Percentiles rank a stretch among this genome's conserved stretches.
phyloP scores from a whole-genome alignment of 2,888 invertebrate genomes.

The Malthinus flaveolus region DNA sequence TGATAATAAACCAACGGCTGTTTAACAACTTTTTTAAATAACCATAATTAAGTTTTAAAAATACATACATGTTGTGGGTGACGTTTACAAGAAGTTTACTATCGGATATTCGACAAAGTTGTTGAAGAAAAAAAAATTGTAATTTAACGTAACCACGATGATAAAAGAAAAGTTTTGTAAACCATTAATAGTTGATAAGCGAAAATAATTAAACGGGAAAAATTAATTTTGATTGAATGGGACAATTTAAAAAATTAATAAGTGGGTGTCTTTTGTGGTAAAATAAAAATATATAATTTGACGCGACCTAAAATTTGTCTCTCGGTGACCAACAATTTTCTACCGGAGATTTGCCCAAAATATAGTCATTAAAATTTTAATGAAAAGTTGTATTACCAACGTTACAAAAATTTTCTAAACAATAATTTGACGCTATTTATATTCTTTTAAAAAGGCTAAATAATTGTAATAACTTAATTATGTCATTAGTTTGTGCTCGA shows the following conservation, averaged over 20 bases:
- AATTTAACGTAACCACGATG: constrained; percentile 7
- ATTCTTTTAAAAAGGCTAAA: not conserved
- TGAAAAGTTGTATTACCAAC: too few species aligned
- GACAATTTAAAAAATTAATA: not conserved
- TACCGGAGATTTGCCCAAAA: too few species aligned
- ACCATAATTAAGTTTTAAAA: constrained; percentile 31
- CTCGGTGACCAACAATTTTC: too few species aligned
- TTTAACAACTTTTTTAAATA: constrained; percentile 30
- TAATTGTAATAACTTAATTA: not conserved
- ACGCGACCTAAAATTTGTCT: not conserved
- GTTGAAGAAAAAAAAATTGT: constrained; percentile 11
- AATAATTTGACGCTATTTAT: too few species aligned
- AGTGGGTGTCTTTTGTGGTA: not conserved
- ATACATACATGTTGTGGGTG: constrained; percentile 20
- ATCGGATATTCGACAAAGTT: constrained; percentile 16
- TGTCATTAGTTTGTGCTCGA: not conserved
- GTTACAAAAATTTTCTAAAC: too few species aligned
- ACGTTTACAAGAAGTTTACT: constrained; percentile 14
- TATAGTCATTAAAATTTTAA: too few species aligned
- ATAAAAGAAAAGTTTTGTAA: constrained; percentile 3
- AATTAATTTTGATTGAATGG: not conserved
- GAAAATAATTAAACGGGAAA: not conserved
- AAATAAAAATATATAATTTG: not conserved
- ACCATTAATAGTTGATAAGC: not conserved
- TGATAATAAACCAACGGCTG: constrained; percentile 25